These are phyloP conservation scores for Melinaea menophilus DNA, from an alignment of 2,888 invertebrate genomes.

Conservation along the genomic window DNA sequence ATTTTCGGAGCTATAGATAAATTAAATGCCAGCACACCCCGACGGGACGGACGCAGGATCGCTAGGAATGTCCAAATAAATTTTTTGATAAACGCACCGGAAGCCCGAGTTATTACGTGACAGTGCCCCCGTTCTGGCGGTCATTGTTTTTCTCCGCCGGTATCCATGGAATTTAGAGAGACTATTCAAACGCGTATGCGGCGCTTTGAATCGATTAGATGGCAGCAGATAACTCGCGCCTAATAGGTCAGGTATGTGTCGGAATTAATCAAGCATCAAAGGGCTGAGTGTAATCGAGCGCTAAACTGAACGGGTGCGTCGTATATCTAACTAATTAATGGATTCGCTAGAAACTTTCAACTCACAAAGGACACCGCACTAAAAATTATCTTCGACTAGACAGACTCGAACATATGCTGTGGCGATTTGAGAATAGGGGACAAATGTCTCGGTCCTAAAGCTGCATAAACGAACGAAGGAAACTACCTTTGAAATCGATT, in stretches of 20 bases:
- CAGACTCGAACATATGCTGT: slow-evolving; percentile 19
- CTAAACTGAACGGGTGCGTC: slow-evolving; percentile 64
- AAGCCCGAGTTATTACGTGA: slow-evolving; percentile 74
- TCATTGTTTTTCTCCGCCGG: slow-evolving; percentile 70
- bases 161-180: slow-evolving; percentile 64
- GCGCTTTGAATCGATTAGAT: slow-evolving; percentile 74
- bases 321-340: slow-evolving; percentile 76
- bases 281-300: slow-evolving; percentile 67
- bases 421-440: slow-evolving; percentile 4
- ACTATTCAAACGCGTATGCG: slow-evolving; percentile 64
- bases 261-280: slow-evolving; percentile 77
- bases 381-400: slow-evolving; percentile 39
- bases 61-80: slow-evolving; percentile 73
- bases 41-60: slow-evolving; percentile 58
- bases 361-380: slow-evolving; percentile 67
- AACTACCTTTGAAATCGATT: neutral
- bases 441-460: slow-evolving; percentile 1
- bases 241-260: slow-evolving; percentile 75
- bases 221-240: slow-evolving; percentile 58
- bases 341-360: slow-evolving; percentile 68
- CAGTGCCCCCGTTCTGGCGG: slow-evolving; percentile 64
- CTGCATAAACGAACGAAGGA: neutral
- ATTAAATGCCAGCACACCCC: slow-evolving; percentile 74
- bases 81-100: slow-evolving; percentile 76
- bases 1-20: slow-evolving; percentile 73